Conservation (phyloP, 2,113 vertebrate genomes). For the Catharus bicknelli region DNA sequence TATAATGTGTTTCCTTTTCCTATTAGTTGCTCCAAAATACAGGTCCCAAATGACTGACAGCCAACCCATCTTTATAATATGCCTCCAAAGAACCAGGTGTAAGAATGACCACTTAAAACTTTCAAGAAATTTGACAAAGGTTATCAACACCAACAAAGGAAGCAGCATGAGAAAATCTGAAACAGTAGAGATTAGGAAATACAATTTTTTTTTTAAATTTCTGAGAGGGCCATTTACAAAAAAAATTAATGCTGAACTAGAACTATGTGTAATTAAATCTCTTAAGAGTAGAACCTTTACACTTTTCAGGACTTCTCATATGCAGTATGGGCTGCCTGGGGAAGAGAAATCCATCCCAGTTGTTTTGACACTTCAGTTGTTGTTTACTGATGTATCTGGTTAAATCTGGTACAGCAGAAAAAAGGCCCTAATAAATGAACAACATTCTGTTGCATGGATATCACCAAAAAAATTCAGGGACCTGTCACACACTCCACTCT, state of each 20-base stretch:
- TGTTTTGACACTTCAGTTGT: neutral
- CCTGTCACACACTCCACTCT: neutral
- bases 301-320: neutral
- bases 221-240: neutral
- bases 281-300: neutral
- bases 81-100: neutral
- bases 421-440: accelerated
- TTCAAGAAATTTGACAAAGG: neutral
- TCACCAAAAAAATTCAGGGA: neutral
- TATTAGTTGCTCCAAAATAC: neutral
- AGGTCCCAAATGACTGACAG: neutral
- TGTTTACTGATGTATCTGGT: neutral
- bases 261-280: neutral
- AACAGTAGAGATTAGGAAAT: constrained; percentile 8
- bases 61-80: neutral
- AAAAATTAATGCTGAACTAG: neutral
- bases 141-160: neutral
- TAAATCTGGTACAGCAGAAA: neutral
- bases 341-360: neutral
- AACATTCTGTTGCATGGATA: neutral
- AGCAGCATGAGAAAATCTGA: neutral
- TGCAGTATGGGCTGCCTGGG: neutral
- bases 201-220: neutral
- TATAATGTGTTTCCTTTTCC: neutral
- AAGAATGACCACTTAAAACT: neutral